Base-by-base conservation (phyloP, 2,888 invertebrate species). In the Acrocyrtus sp. region DNA sequence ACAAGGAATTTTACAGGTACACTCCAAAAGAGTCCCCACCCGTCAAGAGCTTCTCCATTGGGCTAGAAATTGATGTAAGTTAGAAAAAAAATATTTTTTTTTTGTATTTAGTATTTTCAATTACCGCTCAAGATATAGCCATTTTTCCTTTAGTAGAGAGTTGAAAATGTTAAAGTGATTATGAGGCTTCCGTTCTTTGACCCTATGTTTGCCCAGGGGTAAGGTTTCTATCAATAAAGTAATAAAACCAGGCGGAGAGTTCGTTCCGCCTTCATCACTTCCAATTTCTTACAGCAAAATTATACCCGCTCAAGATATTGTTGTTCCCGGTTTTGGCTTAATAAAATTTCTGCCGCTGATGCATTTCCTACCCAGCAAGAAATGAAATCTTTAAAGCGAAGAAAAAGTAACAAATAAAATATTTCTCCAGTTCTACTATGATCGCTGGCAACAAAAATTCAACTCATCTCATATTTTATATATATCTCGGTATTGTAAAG, bases 1-100 rank as follows among this genome's bases (percentile, higher is more conserved):
- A n/a, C n/a, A n/a, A 80, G 26, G 81, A 81, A 58, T 81, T 81
- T 69, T 81, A 78, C 74, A 51, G 80, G 19, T 81, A 75, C 62
- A 78, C 80, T 8, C 82, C 82, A 1, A 78, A 77, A 39, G 82
- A 82, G 58, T 68, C 75, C 1, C 81, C 81, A 27, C 61, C 79
- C 17, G 69, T 73, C 29, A 81, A 81, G 72, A 76, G 70, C 45
- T 81, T 82, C 45, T 60, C 66, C 6, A 62, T 63, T 43, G 70
- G 70, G 57, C 70, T 70, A n/a, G 62, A 70, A 51, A 70, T 70
- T 51, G 70, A 70, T 57, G 70, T 70, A 34, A 70, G 70, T 69
- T 45, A 17, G 54, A 54, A 12, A 8, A 12, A 3, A 24, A 8
- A 15, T 27, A 26, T 57, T 8, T 39, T 22, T 22, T 29, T 1